Base-by-base conservation (phyloP, 2,113 vertebrate species). In the Callipepla californica region DNA sequence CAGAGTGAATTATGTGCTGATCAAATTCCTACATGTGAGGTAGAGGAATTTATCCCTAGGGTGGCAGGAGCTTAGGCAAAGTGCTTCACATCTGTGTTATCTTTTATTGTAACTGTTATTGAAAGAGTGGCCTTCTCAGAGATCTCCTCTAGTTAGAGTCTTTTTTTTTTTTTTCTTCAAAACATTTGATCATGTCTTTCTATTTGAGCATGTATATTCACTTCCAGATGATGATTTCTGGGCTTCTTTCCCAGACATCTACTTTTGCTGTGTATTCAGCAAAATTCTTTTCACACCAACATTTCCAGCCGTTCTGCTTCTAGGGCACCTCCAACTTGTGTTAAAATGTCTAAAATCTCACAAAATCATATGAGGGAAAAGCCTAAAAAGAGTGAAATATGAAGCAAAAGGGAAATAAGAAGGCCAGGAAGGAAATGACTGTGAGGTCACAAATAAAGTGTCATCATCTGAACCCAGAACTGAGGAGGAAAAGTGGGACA, bases 1-100 rank as follows among this genome's bases (percentile, higher is more conserved):
- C 1, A 0, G 0, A 0, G 4, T 57, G 16, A 1, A 69, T 77
- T 83, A 8, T 80, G 4, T 48, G 16, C n/a, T 51, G 17, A 63
- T 62, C 36, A 80, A 7, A 11, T 51, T 88, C 58, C 34, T 44
- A 5, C 9, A 40, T 45, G 32, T 0, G 0, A 80, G 30, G 17
- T 38, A 84, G 26, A 36, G 1, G 2, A 44, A 10, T 70, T 91
- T 55, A 34, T 45, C 23, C 25, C 17, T 30, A 13, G 20, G 57
- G n/a, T 9, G 9, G 10, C 17, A 80, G 34, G 26, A 36, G 57
- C 36, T 78, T 28, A 16, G 11, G 15, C 20, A 77, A 81, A 50
- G 45, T 7, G 57, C 7, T 55, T 66, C 32, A 67, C 44, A 5
- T 30, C 26, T 50, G 11, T 50, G 11, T 50, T 66, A 2, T 30